Conservation (phyloP, 2,797 vertebrate species). For the Orientallactaga sibirica region DNA sequence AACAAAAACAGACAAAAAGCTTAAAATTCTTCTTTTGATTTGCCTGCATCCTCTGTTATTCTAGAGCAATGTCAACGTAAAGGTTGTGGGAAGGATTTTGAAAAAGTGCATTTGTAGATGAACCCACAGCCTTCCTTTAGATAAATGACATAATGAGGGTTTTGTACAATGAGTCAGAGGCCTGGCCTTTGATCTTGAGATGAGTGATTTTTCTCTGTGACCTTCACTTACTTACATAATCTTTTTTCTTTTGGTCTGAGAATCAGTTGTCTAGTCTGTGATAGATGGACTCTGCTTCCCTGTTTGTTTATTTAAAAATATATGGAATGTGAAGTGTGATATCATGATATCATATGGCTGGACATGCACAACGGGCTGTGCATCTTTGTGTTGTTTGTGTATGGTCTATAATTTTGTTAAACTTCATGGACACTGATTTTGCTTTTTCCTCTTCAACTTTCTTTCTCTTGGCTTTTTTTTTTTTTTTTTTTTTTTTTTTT, state of each 20-base stretch:
- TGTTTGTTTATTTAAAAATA: constrained; percentile 21
- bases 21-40: constrained; percentile 68
- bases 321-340: constrained; percentile 11
- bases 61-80: constrained; percentile 75
- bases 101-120: constrained; percentile 74
- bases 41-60: constrained; percentile 65
- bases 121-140: constrained; percentile 69
- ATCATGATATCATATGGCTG: not conserved
- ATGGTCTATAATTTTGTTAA: not conserved
- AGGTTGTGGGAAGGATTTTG: constrained; percentile 73
- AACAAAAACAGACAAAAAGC: constrained; percentile 72
- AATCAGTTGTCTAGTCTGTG: constrained; percentile 55
- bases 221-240: constrained; percentile 74
- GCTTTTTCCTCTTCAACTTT: not conserved
- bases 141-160: constrained; percentile 53
- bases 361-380: not conserved
- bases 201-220: constrained; percentile 72
- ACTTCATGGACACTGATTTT: not conserved
- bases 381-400: not conserved
- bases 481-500: constrained; percentile 47
- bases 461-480: not conserved
- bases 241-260: constrained; percentile 29
- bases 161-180: constrained; percentile 75
- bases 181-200: constrained; percentile 56
- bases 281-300: not conserved